Evolutionary conservation across 2,797 vertebrate species (phyloP), one percentile per base, ranked within the genome.

Genomic region (Agapornis canus): DNA sequence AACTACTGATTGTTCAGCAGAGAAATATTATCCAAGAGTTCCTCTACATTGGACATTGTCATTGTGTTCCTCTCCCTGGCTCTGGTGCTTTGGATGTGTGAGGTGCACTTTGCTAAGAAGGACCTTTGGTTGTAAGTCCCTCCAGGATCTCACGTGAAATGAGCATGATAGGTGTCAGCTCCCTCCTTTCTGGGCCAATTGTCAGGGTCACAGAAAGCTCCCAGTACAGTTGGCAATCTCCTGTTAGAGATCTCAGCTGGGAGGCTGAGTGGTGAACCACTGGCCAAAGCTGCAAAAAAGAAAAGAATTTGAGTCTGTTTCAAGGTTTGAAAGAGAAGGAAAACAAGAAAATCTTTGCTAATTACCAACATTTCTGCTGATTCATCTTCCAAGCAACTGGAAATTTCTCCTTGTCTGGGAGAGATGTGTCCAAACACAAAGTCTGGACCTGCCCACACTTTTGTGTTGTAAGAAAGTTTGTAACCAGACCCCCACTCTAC

Each of bases 61-160:
- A 51, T 48, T 78, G 57, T 3, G 3, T 76, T 95, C 73, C 31
- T 89, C 47, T 89, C 13, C 26, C 10, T 22, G 9, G 1, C n/a
- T 77, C 80, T 84, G 29, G 60, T 73, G 70, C 14, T 90, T 90
- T 73, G 32, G 64, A 37, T 69, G 45, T 61, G 35, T 82, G 73
- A 83, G 47, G 18, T 95, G 43, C 37, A 68, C 37, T 96, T 93
- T 79, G 43, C 51, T 79, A 77, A 90, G 42, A 88, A 32, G 79
- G 80, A 93, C 94, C 85, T 95, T 92, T 52, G 29, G 37, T 37
- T 95, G 79, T 61, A 84, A 86, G 76, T 96, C 91, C 94, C 91
- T 94, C 48, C 92, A 90, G 94, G 92, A 94, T 84, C 72, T 72
- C 43, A 20, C 25, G 59, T 11, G 39, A 83, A 92, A 95, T 72